Percentiles rank a stretch among this genome's conserved stretches.
Evolutionary conservation across 1,140 invertebrate species (phyloP).

Genomic region (Colletes latitarsis): DNA sequence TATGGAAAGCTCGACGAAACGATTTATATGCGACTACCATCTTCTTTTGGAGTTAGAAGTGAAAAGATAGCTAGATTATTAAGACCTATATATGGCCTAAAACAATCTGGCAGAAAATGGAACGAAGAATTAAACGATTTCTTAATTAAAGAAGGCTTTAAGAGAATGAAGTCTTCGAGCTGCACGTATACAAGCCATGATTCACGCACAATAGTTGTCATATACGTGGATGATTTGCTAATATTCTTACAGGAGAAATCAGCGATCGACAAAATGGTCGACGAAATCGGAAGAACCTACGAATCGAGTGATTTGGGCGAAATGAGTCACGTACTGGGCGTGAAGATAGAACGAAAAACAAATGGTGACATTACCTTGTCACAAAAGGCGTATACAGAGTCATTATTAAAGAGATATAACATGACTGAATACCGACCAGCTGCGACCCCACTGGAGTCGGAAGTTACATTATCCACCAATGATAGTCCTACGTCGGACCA

Average conservation of each 20-base stretch:
- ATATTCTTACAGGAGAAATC: background rate
- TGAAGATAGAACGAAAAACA: background rate
- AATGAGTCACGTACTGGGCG: background rate
- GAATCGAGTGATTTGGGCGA: conserved; percentile 15
- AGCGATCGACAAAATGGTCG: background rate
- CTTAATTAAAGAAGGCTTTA: background rate
- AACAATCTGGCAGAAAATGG: background rate
- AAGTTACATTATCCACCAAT: conserved; percentile 1
- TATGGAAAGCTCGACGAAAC: no score
- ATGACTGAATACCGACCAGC: background rate
- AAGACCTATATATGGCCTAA: no score
- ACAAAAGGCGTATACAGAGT: background rate
- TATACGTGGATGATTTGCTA: conserved; percentile 21
- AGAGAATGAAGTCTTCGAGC: conserved; percentile 7
- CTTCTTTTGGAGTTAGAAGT: no score
- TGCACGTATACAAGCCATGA: background rate
- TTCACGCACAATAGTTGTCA: background rate
- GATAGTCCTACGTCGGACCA: background rate
- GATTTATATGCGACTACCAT: no score
- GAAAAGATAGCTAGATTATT: no score
- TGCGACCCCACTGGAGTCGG: background rate
- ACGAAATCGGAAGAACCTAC: background rate
- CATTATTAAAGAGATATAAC: conserved; percentile 10
- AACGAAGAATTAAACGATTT: conserved; percentile 14
- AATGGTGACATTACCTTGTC: background rate